phyloP scores from a whole-genome alignment of 2,797 vertebrate genomes.

The Poliocrania exsul region DNA sequence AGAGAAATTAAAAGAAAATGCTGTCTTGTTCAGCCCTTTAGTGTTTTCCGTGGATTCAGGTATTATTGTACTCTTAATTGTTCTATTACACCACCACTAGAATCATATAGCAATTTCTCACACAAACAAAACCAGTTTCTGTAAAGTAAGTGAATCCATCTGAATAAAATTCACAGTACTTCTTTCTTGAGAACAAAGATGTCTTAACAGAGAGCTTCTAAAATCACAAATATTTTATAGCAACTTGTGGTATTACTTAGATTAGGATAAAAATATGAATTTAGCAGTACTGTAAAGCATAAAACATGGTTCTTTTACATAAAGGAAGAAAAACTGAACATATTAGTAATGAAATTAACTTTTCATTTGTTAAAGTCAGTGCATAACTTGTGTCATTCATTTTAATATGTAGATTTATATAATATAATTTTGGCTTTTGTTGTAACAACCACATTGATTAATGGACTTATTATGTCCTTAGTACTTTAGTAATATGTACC shows the following conservation, averaged over 20 bases:
- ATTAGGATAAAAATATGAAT: neutral
- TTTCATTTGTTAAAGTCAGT: neutral
- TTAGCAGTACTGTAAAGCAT: neutral
- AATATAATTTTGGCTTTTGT: neutral
- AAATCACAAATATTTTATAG: neutral
- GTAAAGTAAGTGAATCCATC: neutral
- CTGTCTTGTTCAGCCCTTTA: neutral
- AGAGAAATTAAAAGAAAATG: neutral
- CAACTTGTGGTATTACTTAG: neutral
- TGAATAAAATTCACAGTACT: neutral
- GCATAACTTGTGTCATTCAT: neutral
- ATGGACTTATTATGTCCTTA: neutral
- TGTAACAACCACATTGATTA: neutral
- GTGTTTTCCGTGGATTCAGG: neutral
- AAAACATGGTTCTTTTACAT: neutral
- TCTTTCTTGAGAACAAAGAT: neutral
- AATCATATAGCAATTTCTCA: neutral
- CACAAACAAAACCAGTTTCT: neutral
- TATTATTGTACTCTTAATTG: neutral
- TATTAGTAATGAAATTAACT: neutral
- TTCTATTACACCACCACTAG: neutral
- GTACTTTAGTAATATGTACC: neutral
- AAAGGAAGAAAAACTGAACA: neutral
- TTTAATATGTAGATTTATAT: neutral
- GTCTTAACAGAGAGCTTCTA: neutral